These are phyloP conservation scores for Chymomyza amoena DNA, from an alignment of 2,888 invertebrate species.

Conservation along the genomic window DNA sequence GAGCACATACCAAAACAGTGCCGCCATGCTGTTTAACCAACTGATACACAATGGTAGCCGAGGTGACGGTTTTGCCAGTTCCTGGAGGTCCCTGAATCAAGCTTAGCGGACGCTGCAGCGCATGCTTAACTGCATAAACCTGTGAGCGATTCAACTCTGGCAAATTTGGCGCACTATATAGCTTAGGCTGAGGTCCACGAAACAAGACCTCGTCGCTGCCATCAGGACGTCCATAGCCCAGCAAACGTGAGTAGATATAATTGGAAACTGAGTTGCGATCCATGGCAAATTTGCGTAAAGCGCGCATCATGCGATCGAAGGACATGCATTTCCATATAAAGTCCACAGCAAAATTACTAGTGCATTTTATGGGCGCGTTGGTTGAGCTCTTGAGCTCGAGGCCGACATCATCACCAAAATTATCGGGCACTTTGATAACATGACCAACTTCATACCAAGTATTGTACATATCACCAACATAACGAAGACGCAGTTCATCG, in stretches of 20 bases:
- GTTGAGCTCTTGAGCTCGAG: slow-evolving; percentile 95
- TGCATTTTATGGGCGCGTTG: slow-evolving; percentile 95
- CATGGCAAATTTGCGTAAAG: slow-evolving; percentile 95
- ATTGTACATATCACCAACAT: slow-evolving; percentile 94
- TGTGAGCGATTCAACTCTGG: slow-evolving; percentile 99
- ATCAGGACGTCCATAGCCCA: slow-evolving; percentile 97
- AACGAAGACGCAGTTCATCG: slow-evolving; percentile 95
- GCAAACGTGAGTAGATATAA: slow-evolving; percentile 97
- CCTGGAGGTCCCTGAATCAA: slow-evolving; percentile 94
- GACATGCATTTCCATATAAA: slow-evolving; percentile 99
- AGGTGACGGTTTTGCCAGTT: slow-evolving; percentile 99
- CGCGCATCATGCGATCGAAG: slow-evolving; percentile 98
- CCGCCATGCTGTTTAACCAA: slow-evolving; percentile 95
- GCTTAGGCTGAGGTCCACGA: slow-evolving; percentile 92
- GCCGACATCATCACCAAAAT: slow-evolving; percentile 98
- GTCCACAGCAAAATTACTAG: slow-evolving; percentile 97
- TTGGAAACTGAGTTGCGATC: slow-evolving; percentile 98
- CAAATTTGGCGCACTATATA: slow-evolving; percentile 97
- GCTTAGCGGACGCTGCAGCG: slow-evolving; percentile 95
- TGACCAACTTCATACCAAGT: slow-evolving; percentile 99
- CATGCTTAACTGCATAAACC: slow-evolving; percentile 98
- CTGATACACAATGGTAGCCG: slow-evolving; percentile 99
- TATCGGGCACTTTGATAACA: slow-evolving; percentile 96
- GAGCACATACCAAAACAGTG: slow-evolving; percentile 98
- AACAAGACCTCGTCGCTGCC: slow-evolving; percentile 96